Evolutionary conservation across 1,140 invertebrate species (phyloP), one percentile per base, ranked within the genome.

Genomic region (Piezodorus guildinii): DNA sequence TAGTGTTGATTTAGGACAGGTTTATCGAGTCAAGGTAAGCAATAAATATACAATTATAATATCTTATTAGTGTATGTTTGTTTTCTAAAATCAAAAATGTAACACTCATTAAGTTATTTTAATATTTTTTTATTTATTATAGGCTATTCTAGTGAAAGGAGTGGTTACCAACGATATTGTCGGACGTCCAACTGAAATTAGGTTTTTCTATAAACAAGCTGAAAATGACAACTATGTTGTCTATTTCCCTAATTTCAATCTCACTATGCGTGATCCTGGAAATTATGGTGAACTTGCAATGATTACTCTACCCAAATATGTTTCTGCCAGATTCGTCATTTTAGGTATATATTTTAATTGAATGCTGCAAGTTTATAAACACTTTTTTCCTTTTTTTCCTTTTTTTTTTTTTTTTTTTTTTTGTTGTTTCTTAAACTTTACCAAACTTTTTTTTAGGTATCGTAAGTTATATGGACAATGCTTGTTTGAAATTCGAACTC

Each of bases 121-220:
- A n/a, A n/a, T n/a, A n/a, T n/a, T n/a, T n/a, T 23, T 56, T 3
- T 27, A 15, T 60, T 63, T 52, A 56, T 64, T 66, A 14, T 58
- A 73, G 77, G 89, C 88, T 4, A 91, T 95, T 69, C 75, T 95
- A 25, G 90, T 95, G 0, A 94, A 94, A 76, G 93, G 93, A 61
- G 92, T 96, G 15, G 89, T 96, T 4, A 95, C 92, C 0, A 94
- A 94, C 68, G 92, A 95, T 71, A 92, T 95, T 60, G 92, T 95
- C 14, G 93, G 93, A 62, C 80, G 93, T 63, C 92, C 93, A 9
- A 96, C 92, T 0, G 93, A 96, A 80, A 92, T 97, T 62, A 80
- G 94, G 64, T 94, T 97, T 76, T 97, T 97, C 80, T 97, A 97
- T 74, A 97, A 97, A 76, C 88, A 92, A 76, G 81, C 88, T 5